Base-by-base conservation (phyloP, 2,797 vertebrate genomes). In the Cossypha dichroa region DNA sequence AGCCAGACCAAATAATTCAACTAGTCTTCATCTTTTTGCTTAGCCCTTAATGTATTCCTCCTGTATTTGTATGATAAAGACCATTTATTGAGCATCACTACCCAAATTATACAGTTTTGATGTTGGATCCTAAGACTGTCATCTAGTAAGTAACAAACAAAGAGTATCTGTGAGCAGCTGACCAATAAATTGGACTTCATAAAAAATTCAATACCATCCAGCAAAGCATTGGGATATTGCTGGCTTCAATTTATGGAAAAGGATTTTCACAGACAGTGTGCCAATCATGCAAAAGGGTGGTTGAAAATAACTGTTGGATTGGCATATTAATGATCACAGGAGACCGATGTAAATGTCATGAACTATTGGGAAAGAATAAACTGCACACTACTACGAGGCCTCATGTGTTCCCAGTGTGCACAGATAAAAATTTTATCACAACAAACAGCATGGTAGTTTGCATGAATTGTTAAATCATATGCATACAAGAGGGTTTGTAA, bases 381-480 rank as follows among this genome's bases (percentile, higher is more conserved):
- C 85, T 91, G 93, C 96, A 63, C 49, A 40, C 23, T 91, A 94
- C 88, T 66, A 86, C 48, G 59, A 66, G 58, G 92, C 83, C 48
- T 96, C 96, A 83, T 96, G 93, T 90, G 72, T 85, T 97, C 97
- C 91, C 94, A 91, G 54, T 67, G 31, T 92, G 89, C 66, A 83
- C 9, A 96, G 96, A 97, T 95, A 97, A 97, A 97, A 95, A 79
- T 94, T 97, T 97, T 98, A 97, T 98, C 97, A 95, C 92, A 95
- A 95, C 94, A 94, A 97, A 95, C 95, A 97, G 96, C 75, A 93
- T 93, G 79, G 68, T 91, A 73, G 51, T 96, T 97, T 96, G 93
- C 95, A 97, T 98, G 96, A 97, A 97, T 97, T 97, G 97, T 97
- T 97, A 95, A 97, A 97, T 97, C 77, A 91, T 95, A 70, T 91